Conservation (phyloP, 2,113 vertebrate species). For the Mormyrus iriodes region DNA sequence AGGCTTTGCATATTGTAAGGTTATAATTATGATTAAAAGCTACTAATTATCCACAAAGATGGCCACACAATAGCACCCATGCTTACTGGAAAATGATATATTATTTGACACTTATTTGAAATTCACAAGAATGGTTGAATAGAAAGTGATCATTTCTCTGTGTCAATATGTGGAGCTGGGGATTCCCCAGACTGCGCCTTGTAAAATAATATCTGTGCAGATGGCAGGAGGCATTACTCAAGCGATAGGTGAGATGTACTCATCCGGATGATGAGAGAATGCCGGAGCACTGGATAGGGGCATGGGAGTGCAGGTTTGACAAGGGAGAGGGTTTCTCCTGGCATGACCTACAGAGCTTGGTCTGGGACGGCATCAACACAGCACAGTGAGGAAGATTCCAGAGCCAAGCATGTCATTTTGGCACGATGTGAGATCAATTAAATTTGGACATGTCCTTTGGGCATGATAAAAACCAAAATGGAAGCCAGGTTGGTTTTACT, state of each 20-base stretch:
- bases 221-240: background rate
- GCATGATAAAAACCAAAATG: background rate
- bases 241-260: background rate
- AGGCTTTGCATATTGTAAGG: background rate
- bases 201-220: background rate
- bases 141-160: background rate
- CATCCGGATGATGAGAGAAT: background rate
- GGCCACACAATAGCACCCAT: background rate
- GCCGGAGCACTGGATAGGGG: background rate
- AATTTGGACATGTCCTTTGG: background rate
- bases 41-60: background rate
- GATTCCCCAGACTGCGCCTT: background rate
- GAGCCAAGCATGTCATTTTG: background rate
- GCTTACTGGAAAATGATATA: slow-evolving; percentile 12
- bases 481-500: background rate
- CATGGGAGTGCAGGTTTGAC: background rate
- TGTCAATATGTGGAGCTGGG: background rate
- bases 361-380: background rate
- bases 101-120: slow-evolving; percentile 1
- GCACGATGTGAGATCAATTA: background rate
- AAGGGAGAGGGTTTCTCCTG: background rate
- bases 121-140: slow-evolving; percentile 1
- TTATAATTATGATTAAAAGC: slow-evolving; percentile 12
- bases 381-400: background rate
- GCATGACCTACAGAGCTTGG: background rate